phyloP scores from a whole-genome alignment of 2,797 vertebrate species.

The Muscicapa striata region DNA sequence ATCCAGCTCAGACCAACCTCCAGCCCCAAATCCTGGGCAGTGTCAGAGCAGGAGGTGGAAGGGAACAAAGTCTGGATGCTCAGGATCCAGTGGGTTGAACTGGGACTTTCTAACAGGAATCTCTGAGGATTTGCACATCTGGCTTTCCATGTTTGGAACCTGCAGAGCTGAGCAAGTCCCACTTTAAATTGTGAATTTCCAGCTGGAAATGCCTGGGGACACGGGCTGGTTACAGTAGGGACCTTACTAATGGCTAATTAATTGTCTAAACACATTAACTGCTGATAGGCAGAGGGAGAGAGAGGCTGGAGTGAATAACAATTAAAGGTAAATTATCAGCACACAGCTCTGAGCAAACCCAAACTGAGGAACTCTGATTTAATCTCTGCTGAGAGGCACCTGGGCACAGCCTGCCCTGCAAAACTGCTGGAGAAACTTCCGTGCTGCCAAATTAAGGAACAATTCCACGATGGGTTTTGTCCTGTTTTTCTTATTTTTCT shows the following conservation, averaged over 20 bases:
- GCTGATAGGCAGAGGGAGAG: background rate
- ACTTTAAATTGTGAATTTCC: background rate
- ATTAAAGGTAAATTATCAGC: background rate
- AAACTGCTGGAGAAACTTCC: background rate
- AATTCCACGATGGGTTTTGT: background rate
- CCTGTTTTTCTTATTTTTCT: background rate
- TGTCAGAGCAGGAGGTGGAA: background rate
- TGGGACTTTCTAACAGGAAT: background rate
- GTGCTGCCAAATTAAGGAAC: background rate
- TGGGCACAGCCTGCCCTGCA: background rate
- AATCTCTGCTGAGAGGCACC: background rate
- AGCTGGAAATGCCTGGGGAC: background rate
- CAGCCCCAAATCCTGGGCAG: background rate
- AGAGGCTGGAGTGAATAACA: background rate
- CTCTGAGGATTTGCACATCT: background rate
- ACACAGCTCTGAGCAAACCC: background rate
- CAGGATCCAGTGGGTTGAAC: background rate
- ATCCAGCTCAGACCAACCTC: background rate
- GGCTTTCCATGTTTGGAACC: rapidly evolving
- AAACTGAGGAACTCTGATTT: background rate
- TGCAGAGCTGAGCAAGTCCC: background rate
- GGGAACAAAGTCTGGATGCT: background rate
- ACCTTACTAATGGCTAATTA: background rate
- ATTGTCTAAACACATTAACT: background rate
- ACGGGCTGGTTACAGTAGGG: background rate